A percentile compares a stretch with the other conserved stretches of the same genome.
Conservation (phyloP, 2,113 vertebrate species). For the Calidris pygmaea region DNA sequence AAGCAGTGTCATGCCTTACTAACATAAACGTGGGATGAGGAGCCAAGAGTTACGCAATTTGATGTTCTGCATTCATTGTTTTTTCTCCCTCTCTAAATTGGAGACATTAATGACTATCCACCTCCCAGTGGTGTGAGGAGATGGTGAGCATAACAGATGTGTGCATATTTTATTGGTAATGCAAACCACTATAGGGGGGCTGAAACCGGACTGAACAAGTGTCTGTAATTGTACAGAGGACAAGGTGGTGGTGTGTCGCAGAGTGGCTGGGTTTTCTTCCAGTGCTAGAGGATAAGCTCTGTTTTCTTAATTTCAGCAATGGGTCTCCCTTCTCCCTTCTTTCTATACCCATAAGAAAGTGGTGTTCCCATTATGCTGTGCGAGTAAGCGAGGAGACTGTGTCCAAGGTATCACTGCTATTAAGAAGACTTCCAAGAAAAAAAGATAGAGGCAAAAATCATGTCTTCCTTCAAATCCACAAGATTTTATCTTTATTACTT, state of each 20-base stretch:
- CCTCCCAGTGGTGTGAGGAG: background rate
- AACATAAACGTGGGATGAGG: background rate
- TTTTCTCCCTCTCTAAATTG: background rate
- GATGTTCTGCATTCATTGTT: background rate
- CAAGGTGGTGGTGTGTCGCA: background rate
- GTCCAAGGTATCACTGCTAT: background rate
- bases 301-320: background rate
- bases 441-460: background rate
- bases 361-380: background rate
- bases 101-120: background rate
- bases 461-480: background rate
- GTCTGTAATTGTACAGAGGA: background rate
- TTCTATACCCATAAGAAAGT: background rate
- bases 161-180: background rate
- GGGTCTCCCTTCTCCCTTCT: background rate
- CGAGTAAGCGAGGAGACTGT: background rate
- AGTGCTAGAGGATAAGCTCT: background rate
- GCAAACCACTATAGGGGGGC: background rate
- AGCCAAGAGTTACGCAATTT: background rate
- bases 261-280: background rate
- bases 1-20: slow-evolving; percentile 10
- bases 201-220: background rate
- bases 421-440: slow-evolving; percentile 25
- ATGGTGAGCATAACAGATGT: background rate
- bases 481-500: slow-evolving; percentile 37